Evolutionary conservation across 2,797 vertebrate genomes (phyloP), one percentile per base, ranked within the genome.

Genomic region (Masticophis lateralis): DNA sequence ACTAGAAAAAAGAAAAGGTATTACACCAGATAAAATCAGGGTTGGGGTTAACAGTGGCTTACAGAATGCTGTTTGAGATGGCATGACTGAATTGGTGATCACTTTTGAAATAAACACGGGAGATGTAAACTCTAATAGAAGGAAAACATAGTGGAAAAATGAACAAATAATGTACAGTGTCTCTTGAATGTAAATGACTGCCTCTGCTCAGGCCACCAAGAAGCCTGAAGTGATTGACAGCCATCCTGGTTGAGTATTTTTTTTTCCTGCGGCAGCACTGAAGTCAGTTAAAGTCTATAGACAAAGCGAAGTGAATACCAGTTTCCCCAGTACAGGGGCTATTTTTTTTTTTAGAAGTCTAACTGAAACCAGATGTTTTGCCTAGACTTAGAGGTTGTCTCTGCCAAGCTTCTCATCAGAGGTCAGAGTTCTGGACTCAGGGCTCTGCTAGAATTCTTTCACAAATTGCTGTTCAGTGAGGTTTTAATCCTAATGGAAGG

Each of bases 291-390:
- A 97, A 98, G 96, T 97, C 95, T 97, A 98, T 97, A 98, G 97
- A 98, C 97, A 97, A 98, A 98, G 98, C 98, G 97, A 97, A 97
- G 98, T 97, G 98, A 98, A 98, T 98, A 98, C 97, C 97, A 98
- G 98, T 98, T 98, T 98, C 98, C 98, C 96, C 98, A 99, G 98
- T 99, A 99, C 98, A 98, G 98, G 97, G 98, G 98, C 98, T 98
- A 96, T 98, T 98, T 98, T 92, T 98, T 92, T 98, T 98, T 97
- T 12, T 2, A 0, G 97, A 98, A 98, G 97, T 98, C 97, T 98
- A 98, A 98, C 98, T 98, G 96, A 97, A 98, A 98, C 97, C 98
- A 98, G 98, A 98, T 98, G 98, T 98, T 98, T 97, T 97, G 97
- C 97, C 97, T 97, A 98, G 98, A 98, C 98, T 97, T 97, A 97